Evolutionary conservation across 2,797 vertebrate species (phyloP).

Genomic region (Tiaroga cobitis): DNA sequence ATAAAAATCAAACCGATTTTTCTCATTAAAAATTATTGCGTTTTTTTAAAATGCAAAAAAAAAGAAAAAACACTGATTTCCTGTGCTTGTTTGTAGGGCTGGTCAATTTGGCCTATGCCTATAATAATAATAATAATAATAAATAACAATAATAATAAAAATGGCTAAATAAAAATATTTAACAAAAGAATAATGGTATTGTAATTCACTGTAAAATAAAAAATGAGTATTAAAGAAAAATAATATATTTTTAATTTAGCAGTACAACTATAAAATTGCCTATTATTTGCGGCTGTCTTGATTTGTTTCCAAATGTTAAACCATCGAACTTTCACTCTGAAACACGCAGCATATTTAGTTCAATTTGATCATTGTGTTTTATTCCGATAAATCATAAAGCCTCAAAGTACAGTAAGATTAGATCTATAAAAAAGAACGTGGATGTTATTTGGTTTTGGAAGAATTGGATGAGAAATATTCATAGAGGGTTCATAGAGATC

Average conservation of each 20-base stretch:
- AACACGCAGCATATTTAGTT: not conserved
- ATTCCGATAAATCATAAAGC: not conserved
- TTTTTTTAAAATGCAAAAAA: not conserved
- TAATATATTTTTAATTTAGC: not conserved
- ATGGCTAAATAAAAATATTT: not conserved
- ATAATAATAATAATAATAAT: not conserved
- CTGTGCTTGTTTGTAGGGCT: not conserved
- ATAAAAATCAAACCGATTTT: not conserved
- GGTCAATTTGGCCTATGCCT: not conserved
- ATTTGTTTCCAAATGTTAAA: not conserved
- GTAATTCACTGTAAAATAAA: not conserved
- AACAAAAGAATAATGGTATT: not conserved
- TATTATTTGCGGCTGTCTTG: not conserved
- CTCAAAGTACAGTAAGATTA: not conserved
- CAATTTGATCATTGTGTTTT: not conserved
- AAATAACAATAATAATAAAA: no score
- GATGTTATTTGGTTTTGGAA: not conserved
- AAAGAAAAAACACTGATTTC: not conserved
- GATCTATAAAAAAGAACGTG: not conserved
- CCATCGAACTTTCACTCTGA: not conserved
- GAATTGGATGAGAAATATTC: not conserved
- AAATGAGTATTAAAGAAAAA: not conserved
- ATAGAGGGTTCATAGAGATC: not conserved
- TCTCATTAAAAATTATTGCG: not conserved
- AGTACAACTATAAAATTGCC: not conserved